A percentile compares a stretch with the other conserved stretches of the same genome.
Conservation (phyloP, 2,797 vertebrate species). For the Enteromius unitaeniatus region DNA sequence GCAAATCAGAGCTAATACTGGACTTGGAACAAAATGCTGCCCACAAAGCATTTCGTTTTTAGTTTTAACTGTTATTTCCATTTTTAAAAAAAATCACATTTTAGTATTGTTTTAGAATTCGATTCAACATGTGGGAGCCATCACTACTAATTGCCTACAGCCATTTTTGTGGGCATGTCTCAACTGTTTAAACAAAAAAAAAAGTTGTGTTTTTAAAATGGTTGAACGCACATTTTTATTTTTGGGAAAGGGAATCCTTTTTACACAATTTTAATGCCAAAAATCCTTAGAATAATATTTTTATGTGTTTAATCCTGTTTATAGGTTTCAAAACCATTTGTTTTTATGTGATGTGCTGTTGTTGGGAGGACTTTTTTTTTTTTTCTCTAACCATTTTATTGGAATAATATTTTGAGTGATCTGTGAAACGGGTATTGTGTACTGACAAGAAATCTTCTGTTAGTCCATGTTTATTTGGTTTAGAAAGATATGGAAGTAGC, state of each 20-base stretch:
- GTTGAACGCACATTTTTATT: not conserved
- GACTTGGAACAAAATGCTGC: not conserved
- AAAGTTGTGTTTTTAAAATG: slow-evolving; percentile 3
- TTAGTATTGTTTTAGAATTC: slow-evolving; percentile 9
- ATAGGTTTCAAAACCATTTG: not conserved
- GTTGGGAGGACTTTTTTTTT: not conserved
- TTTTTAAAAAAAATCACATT: slow-evolving; percentile 20
- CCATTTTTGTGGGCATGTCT: not conserved
- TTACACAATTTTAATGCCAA: not conserved
- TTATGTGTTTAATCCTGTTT: slow-evolving; percentile 1
- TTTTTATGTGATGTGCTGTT: not conserved
- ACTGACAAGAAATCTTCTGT: slow-evolving; percentile 4
- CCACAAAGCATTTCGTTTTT: not conserved
- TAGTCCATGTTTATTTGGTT: not conserved
- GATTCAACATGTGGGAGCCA: slow-evolving; percentile 1
- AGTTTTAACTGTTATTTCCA: not conserved
- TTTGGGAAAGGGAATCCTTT: not conserved
- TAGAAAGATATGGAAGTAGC: not conserved
- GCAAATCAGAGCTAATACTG: slow-evolving; percentile 58
- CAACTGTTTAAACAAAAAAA: not conserved
- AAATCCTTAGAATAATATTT: not conserved
- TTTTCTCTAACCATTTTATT: not conserved
- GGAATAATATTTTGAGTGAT: not conserved
- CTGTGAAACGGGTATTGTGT: not conserved
- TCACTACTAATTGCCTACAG: not conserved